phyloP scores from a whole-genome alignment of 2,113 vertebrate species.

The Leucoraja erinaceus region DNA sequence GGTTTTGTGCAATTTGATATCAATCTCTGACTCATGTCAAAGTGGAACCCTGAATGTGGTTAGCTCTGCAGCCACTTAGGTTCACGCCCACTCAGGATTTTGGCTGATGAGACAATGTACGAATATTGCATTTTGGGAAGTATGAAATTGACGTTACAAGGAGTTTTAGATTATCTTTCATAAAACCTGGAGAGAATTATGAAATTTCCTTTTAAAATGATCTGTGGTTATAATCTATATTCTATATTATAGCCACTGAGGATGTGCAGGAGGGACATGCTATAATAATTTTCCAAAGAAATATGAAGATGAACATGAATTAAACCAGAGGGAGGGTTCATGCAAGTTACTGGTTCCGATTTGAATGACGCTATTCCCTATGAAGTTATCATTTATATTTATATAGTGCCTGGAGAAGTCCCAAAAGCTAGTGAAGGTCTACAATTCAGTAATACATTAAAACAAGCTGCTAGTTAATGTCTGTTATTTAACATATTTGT shows the following conservation, averaged over 20 bases:
- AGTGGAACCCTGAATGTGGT: not conserved
- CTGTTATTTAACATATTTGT: too few relatives aligned
- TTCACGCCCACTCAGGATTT: not conserved
- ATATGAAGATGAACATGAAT: not conserved
- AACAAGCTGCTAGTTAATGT: too few relatives aligned
- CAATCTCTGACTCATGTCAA: not conserved
- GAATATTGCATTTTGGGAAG: not conserved
- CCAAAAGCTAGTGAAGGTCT: too few relatives aligned
- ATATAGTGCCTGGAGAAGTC: not conserved
- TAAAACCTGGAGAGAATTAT: not conserved
- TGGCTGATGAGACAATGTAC: not conserved
- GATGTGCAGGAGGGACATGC: not conserved
- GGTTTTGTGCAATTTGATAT: not conserved
- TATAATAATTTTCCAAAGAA: not conserved
- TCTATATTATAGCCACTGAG: not conserved
- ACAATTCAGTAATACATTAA: too few relatives aligned
- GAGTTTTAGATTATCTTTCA: not conserved
- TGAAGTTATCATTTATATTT: not conserved
- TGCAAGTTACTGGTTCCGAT: too few relatives aligned
- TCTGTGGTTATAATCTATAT: not conserved
- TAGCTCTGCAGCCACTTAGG: not conserved
- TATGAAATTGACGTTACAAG: not conserved
- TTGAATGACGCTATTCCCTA: not conserved
- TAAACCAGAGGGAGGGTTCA: not conserved
- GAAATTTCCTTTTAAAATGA: not conserved